Evolutionary conservation across 1,140 invertebrate genomes (phyloP).

Genomic region (Cherax destructor): DNA sequence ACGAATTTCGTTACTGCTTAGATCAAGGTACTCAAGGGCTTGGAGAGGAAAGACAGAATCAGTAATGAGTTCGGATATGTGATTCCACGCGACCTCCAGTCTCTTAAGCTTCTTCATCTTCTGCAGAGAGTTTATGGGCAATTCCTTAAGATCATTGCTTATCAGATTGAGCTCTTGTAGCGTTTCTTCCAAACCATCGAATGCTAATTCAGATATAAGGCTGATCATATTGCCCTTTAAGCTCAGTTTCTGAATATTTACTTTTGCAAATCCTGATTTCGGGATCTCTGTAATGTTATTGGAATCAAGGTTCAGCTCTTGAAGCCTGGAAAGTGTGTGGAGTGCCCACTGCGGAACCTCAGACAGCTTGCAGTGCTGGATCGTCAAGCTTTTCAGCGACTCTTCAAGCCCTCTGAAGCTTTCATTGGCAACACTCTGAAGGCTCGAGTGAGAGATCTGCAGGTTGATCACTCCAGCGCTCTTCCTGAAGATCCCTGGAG

Average conservation of each 20-base stretch:
- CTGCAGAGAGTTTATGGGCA: slow-evolving; percentile 87
- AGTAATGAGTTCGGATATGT: slow-evolving; percentile 78
- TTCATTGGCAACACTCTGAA: slow-evolving; percentile 85
- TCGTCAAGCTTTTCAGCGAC: slow-evolving; percentile 86
- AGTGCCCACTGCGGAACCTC: slow-evolving; percentile 89
- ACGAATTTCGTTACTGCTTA: slow-evolving; percentile 73
- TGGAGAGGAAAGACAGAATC: slow-evolving; percentile 71
- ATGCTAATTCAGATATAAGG: slow-evolving; percentile 86
- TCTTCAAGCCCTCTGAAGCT: slow-evolving; percentile 84
- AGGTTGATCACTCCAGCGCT: slow-evolving; percentile 86
- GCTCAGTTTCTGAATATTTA: slow-evolving; percentile 87
- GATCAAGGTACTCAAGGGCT: slow-evolving; percentile 73
- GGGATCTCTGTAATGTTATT: slow-evolving; percentile 89
- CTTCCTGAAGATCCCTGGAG: slow-evolving; percentile 81
- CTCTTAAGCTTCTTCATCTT: slow-evolving; percentile 84
- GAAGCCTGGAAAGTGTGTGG: slow-evolving; percentile 83
- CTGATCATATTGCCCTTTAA: slow-evolving; percentile 83
- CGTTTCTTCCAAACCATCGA: slow-evolving; percentile 85
- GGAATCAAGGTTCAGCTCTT: slow-evolving; percentile 87
- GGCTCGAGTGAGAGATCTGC: slow-evolving; percentile 84
- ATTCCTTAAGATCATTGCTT: slow-evolving; percentile 84
- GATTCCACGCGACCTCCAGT: slow-evolving; percentile 89
- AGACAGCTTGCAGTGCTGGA: slow-evolving; percentile 87
- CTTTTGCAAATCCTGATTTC: slow-evolving; percentile 90
- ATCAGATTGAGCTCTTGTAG: slow-evolving; percentile 89